phyloP scores from a whole-genome alignment of 2,888 invertebrate species.

The Drosophila bunnanda region DNA sequence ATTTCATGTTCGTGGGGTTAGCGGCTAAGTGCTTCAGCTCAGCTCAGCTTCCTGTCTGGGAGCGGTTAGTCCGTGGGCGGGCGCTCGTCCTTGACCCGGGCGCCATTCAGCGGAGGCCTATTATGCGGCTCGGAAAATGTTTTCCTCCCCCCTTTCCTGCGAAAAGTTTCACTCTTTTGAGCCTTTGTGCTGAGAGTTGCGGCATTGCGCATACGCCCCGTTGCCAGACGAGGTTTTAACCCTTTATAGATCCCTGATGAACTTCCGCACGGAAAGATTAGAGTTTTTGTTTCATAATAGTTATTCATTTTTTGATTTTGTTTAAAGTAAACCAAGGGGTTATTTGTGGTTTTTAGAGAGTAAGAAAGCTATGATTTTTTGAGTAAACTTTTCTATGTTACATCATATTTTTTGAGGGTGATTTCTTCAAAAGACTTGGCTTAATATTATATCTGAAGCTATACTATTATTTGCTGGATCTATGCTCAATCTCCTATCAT shows the following conservation, averaged over 20 bases:
- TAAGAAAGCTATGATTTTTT: neutral
- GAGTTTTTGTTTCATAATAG: neutral
- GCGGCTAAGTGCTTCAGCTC: slow-evolving; percentile 34
- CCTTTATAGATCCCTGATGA: neutral
- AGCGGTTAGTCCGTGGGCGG: slow-evolving; percentile 1
- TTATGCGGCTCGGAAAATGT: slow-evolving; percentile 18
- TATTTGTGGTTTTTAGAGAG: no score
- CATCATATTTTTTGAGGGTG: neutral
- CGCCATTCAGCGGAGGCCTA: slow-evolving; percentile 32
- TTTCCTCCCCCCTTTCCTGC: neutral
- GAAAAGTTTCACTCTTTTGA: slow-evolving; percentile 37
- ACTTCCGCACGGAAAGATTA: slow-evolving; percentile 1
- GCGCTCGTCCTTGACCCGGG: slow-evolving; percentile 36
- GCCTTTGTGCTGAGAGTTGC: slow-evolving; percentile 20
- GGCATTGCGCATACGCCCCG: slow-evolving; percentile 67
- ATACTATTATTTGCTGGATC: neutral
- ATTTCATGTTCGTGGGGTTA: slow-evolving; percentile 64
- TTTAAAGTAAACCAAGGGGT: no score
- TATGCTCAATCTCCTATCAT: rapidly evolving
- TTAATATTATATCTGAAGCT: neutral
- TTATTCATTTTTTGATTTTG: neutral
- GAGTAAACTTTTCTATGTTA: neutral
- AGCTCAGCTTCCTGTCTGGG: slow-evolving; percentile 53
- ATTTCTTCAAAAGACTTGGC: neutral
- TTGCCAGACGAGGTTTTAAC: slow-evolving; percentile 32